phyloP scores from a whole-genome alignment of 2,113 vertebrate genomes.

The Centropus bengalensis region DNA sequence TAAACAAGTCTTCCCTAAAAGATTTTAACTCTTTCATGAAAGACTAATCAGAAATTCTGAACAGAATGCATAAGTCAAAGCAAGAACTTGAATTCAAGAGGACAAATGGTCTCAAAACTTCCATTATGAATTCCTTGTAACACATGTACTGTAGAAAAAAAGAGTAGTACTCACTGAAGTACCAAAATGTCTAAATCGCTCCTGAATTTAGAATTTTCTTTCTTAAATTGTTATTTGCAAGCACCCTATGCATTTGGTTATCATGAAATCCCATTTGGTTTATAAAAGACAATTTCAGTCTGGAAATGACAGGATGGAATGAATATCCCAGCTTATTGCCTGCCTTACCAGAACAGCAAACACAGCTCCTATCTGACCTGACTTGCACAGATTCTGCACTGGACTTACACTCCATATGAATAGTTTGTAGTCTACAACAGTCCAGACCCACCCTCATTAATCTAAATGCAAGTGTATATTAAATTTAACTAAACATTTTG shows the following conservation, averaged over 20 bases:
- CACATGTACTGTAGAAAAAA: not conserved
- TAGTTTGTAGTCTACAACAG: not conserved
- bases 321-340: fast-evolving
- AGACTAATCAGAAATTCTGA: not conserved
- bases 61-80: not conserved
- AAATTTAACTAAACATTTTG: not conserved
- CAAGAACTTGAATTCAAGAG: not conserved
- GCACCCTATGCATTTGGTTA: not conserved
- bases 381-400: not conserved
- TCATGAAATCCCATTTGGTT: fast-evolving
- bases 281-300: too few relatives aligned
- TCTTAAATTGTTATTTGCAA: fast-evolving
- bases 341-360: not conserved
- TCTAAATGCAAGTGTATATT: not conserved
- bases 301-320: not conserved
- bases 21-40: not conserved
- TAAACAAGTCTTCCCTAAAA: not conserved
- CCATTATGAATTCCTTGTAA: not conserved
- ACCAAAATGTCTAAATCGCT: fast-evolving
- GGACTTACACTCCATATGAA: fast-evolving
- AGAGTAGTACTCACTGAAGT: fast-evolving
- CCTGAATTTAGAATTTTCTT: not conserved
- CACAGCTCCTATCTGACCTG: not conserved
- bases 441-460: not conserved
- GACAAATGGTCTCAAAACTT: not conserved